Evolutionary conservation across 2,113 vertebrate species (phyloP), one percentile per base, ranked within the genome.

Genomic region (Oncorhynchus gorbuscha): DNA sequence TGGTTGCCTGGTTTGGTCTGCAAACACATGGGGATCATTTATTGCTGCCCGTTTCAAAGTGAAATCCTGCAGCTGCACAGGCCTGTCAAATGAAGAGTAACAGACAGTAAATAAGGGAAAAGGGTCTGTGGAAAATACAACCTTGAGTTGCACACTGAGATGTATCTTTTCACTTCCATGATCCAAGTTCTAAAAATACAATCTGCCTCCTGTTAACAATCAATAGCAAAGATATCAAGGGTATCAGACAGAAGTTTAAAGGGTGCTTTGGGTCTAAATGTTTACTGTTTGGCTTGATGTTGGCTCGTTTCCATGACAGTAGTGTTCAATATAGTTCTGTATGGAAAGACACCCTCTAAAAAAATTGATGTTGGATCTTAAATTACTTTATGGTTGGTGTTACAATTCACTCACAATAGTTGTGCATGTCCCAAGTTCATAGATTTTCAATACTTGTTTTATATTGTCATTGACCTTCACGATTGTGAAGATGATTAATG

Each of bases 81-180:
- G 48, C 26, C 69, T 68, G 81, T 70, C 55, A 62, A 32, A 55
- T 28, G 24, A 77, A 55, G 58, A 76, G 62, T 32, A 73, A 48
- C 66, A 64, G 75, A 61, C 49, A 24, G 69, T 72, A 69, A 78
- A 73, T 80, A 72, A 35, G 28, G n/a, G 28, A 72, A 22, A 24
- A 30, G 7, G 14, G 12, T 28, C 39, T n/a, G 48, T 12, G 72
- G 62, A 68, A 72, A 79, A 69, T 1, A 49, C 5, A 55, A 59
- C 45, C 48, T 16, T 13, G 30, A 28, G 62, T 30, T 35, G 28
- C 6, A 49, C 18, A 68, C 24, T 20, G 45, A 5, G 24, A 26
- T 55, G 3, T 68, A 45, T 62, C 59, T 24, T 62, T 62, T 62
- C n/a, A 51, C 26, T 11, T 75, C 59, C 20, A 24, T 67, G 64